These are phyloP conservation scores for Trichonephila inaurata DNA, from an alignment of 1,140 invertebrate genomes.

Conservation along the genomic window DNA sequence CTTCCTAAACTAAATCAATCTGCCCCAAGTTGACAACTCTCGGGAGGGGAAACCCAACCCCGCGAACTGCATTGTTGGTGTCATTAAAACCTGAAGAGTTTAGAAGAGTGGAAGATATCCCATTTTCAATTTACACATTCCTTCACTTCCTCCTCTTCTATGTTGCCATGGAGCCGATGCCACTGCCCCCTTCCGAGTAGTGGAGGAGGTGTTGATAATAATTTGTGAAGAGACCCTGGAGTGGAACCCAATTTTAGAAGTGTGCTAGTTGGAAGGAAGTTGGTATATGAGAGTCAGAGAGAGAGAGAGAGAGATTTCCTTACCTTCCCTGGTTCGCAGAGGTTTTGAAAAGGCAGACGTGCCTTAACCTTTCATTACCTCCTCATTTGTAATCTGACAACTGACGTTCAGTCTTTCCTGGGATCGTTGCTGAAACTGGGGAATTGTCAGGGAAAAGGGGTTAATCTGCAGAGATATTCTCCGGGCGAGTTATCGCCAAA, in stretches of 20 bases:
- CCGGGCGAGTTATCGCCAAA: slow-evolving; percentile 18
- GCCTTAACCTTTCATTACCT: slow-evolving; percentile 66
- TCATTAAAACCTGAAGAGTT: slow-evolving; percentile 75
- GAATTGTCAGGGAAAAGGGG: slow-evolving; percentile 17
- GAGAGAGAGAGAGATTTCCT: slow-evolving; percentile 7
- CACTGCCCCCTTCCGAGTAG: not conserved
- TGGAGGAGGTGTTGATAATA: slow-evolving; percentile 61
- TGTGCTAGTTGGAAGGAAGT: slow-evolving; percentile 17
- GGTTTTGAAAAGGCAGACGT: slow-evolving; percentile 14
- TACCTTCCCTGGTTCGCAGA: not conserved
- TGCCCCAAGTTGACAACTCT: slow-evolving; percentile 56
- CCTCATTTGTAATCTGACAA: slow-evolving; percentile 74
- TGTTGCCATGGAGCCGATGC: slow-evolving; percentile 52
- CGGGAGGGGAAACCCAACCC: slow-evolving; percentile 51
- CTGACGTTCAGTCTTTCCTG: slow-evolving; percentile 41
- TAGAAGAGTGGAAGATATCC: slow-evolving; percentile 72
- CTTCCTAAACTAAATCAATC: slow-evolving; percentile 73
- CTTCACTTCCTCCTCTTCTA: slow-evolving; percentile 57
- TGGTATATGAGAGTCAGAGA: not conserved
- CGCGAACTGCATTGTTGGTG: slow-evolving; percentile 68
- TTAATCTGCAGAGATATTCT: slow-evolving; percentile 18
- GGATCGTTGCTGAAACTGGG: not conserved
- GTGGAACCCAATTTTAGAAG: slow-evolving; percentile 43
- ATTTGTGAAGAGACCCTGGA: slow-evolving; percentile 59
- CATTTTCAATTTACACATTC: slow-evolving; percentile 75